phyloP scores from a whole-genome alignment of 1,140 invertebrate species.

The Riptortus pedestris region DNA sequence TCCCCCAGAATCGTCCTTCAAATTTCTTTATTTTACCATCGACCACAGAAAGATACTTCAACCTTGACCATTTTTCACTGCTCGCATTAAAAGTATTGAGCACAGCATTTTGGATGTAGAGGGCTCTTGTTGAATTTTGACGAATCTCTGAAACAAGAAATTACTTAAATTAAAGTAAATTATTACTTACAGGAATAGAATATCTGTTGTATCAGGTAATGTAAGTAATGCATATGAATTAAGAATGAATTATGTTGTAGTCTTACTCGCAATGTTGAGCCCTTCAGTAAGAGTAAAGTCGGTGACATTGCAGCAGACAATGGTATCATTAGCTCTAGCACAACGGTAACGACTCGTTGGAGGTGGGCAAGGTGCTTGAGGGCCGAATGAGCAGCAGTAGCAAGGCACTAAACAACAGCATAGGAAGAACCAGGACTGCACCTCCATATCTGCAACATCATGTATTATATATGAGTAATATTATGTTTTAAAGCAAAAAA shows the following conservation, averaged over 20 bases:
- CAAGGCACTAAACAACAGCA: neutral
- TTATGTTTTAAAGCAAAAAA: neutral
- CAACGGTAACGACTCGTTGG: neutral
- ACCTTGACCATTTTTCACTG: neutral
- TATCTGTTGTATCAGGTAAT: neutral
- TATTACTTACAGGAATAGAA: too few species aligned
- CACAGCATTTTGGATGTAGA: constrained; percentile 18
- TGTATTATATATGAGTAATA: too few species aligned
- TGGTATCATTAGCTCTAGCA: neutral
- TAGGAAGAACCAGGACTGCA: too few species aligned
- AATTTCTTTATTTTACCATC: constrained; percentile 22
- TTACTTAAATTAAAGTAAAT: too few species aligned
- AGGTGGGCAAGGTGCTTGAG: neutral
- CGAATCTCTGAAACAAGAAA: constrained; percentile 17
- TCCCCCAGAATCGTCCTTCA: constrained; percentile 17
- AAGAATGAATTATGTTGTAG: neutral
- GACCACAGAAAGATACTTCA: constrained; percentile 23
- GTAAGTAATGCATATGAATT: neutral
- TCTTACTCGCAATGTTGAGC: neutral
- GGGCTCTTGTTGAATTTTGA: constrained; percentile 6
- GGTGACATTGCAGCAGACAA: neutral
- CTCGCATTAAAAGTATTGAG: constrained; percentile 17
- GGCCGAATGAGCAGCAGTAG: neutral
- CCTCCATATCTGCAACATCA: too few species aligned
- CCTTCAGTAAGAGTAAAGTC: neutral